Evolutionary conservation across 2,797 vertebrate genomes (phyloP), one percentile per base, ranked within the genome.

Genomic region (Meda fulgida): DNA sequence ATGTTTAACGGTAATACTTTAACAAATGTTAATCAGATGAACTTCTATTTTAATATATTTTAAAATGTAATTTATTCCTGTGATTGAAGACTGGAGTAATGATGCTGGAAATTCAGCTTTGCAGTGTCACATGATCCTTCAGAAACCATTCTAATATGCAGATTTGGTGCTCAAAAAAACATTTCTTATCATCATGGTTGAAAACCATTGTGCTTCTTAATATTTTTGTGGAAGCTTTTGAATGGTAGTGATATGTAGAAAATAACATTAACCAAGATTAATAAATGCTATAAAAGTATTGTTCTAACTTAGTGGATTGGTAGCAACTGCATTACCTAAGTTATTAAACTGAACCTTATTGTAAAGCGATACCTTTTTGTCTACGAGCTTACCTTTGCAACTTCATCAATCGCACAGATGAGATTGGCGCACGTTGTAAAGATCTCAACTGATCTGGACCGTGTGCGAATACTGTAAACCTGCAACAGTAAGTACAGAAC

Each of bases 371-470:
- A 7, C 5, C 71, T 2, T 5, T 55, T 70, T 18, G 36, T 31
- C 63, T 67, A 81, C 29, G 36, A 72, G 48, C 31, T 92, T 89
- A 97, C 98, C 96, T 98, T 99, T 92, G 99, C 97, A 48, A 99
- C 43, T 43, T 99, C 97, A 82, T 99, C 98, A 92, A 99, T 99
- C 87, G 97, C 98, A 92, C 97, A 99, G 91, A 99, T 97, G 92
- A 99, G 97, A 89, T 99, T 99, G 88, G 98, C 98, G 95, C 98
- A 99, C 0, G 98, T 99, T 89, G 98, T 99, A 85, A 99, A 99
- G 77, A 99, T 99, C 94, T 99, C 98, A 88, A 99, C 98, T 0
- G 98, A 97, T 84, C 98, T 96, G 3, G 98, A 97, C 38, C 98
- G 96, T 0, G 98, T 99, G 58, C 98, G 97, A 89, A 99, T 99